Evolutionary conservation across 2,888 invertebrate genomes (phyloP), one percentile per base, ranked within the genome.

Genomic region (Yponomeuta evonymella): DNA sequence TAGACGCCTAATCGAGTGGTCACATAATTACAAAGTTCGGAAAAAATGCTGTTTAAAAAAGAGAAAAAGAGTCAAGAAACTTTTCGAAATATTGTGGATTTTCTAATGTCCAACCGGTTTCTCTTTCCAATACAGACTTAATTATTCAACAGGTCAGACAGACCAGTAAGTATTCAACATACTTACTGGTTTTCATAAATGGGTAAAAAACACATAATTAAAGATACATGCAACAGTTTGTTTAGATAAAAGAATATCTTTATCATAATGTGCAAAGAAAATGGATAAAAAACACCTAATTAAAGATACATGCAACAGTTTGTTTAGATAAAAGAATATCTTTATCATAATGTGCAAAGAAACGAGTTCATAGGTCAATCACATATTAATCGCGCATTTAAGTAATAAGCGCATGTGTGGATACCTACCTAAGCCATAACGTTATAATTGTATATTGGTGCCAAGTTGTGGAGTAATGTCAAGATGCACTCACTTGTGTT

Each of bases 401-500:
- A 58, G 12, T 15, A 58, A 65, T 30, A 29, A 9, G 65, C 65
- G 33, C 51, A 65, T 58, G 51, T 58, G 51, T 58, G 51, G 15
- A 15, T 29, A 63, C 63, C 62, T n/a, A 15, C 63, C 33, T 33
- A n/a, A 43, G 9, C 8, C n/a, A 63, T 23, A 9, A 23, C n/a
- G 29, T n/a, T 23, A 33, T 33, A 33, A 33, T 33, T 65, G 33
- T 65, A 12, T 65, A 64, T 65, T 11, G 33, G 33, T 30, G 65
- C 8, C 6, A 30, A 4, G 33, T 23, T 30, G 65, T 29, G 64
- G 23, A 23, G 64, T 64, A 64, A 65, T 58, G 48, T 69, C 58
- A 30, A 65, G n/a, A 29, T 48, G 36, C 48, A 70, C 70, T 70
- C 67, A 70, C 70, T 70, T 23, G 70, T n/a, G 36, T 43, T 68